Base-by-base conservation (phyloP, 2,797 vertebrate genomes). In the Danio tinwini region DNA sequence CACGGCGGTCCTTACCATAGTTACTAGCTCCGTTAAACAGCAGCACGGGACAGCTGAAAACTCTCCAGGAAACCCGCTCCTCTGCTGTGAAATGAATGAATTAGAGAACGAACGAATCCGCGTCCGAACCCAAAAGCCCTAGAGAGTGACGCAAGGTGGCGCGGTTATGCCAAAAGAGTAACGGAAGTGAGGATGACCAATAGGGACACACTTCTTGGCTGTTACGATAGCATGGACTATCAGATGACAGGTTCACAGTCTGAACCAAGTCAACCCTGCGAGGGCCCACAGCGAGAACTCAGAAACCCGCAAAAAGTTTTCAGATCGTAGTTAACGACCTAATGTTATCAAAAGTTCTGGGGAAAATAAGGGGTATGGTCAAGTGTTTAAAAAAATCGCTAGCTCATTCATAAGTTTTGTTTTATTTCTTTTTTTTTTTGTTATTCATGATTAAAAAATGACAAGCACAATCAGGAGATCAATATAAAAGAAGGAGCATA, bases 161-260 rank as follows among this genome's bases (percentile, higher is more conserved):
- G 76, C 56, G 76, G 76, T 40, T 19, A 52, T 78, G 44, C 76
- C 67, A 37, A 42, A 78, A 53, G 44, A 44, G 21, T 42, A 70
- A 59, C 56, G 76, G 65, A 78, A 70, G 67, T 70, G 56, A 52
- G 14, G 29, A 40, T 61, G 56, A 62, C 76, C 76, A 78, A 78
- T 78, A 47, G 58, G 44, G 37, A 7, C 67, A 59, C 65, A 39
- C 29, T 42, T 59, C 14, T 65, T 64, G 19, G 17, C 61, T 76
- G 50, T 65, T 65, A 76, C 74, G 74, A 76, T 55, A 19, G 52
- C 11, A 47, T 67, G 55, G 55, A 71, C 55, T 52, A 52, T 78
- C 67, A 78, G 76, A 78, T 53, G 67, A 78, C 29, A 29, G 67
- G 65, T 49, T 62, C 76, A 78, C 76, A 78, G 67, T 78, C 37